Evolutionary conservation across 2,113 vertebrate species (phyloP), one percentile per base, ranked within the genome.

Genomic region (Nannospalax galili): DNA sequence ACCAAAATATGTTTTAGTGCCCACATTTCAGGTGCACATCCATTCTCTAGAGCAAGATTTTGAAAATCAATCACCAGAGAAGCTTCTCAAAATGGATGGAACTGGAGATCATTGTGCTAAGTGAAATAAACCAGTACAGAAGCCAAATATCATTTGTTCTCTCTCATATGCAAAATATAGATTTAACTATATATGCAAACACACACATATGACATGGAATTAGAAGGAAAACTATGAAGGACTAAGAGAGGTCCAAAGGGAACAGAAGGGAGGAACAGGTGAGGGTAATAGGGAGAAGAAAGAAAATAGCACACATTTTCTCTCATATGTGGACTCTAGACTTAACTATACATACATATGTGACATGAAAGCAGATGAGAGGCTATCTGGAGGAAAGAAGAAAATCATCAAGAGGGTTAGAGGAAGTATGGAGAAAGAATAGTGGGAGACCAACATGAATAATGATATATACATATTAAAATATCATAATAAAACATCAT

Each of bases 1-100:
- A 67, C 73, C 56, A 90, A 96, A 93, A 94, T 88, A 30, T 58
- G 12, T 6, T 77, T 86, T 92, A 64, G 22, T 2, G 7, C 72
- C n/a, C 37, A 40, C 35, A 70, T 93, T 90, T 92, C n/a, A 84
- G 45, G 40, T 81, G 17, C 19, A 78, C 5, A 81, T 26, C 32
- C 4, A 78, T 58, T 85, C 45, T 93, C 60, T 65, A 96, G 84
- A 77, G 62, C 11, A 74, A 81, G 48, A 62, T 77, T 93, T 95
- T 92, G 72, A 78, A 94, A 93, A 84, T 92, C 58, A 84, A 35
- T 37, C 52, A 84, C 35, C 24, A 84, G 16, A 96, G 48, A 95
- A 74, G 95, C 20, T 52, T 86, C 64, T 93, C 12, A 56, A 90
- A 93, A 86, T 56, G n/a, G 7, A 72, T 30, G 48, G 15, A 86